Conservation (phyloP, 1,140 invertebrate genomes). For the Drosophila lini region DNA sequence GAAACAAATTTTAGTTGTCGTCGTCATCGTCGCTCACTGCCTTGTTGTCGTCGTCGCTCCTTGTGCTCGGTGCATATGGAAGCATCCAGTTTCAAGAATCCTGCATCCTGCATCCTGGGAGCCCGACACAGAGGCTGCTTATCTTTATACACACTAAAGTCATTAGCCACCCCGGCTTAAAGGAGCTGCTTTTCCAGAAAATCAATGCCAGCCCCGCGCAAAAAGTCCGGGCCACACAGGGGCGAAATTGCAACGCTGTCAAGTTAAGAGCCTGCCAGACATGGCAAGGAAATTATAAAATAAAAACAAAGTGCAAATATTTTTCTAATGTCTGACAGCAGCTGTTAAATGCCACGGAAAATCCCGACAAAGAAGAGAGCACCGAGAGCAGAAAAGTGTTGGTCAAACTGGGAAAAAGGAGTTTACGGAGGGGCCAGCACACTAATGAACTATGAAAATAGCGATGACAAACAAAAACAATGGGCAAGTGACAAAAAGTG, state of each 20-base stretch:
- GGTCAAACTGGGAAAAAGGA: slow-evolving; percentile 12
- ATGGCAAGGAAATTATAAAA: slow-evolving; percentile 59
- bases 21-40: slow-evolving; percentile 50
- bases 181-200: slow-evolving; percentile 50
- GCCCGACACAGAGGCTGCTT: slow-evolving; percentile 47
- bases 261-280: slow-evolving; percentile 48
- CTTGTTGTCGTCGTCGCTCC: slow-evolving; percentile 38
- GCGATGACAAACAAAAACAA: slow-evolving; percentile 57
- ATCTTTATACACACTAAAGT: slow-evolving; percentile 76
- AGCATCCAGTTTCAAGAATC: slow-evolving; percentile 16
- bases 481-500: slow-evolving; percentile 22
- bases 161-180: slow-evolving; percentile 67
- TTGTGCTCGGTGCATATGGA: slow-evolving; percentile 40
- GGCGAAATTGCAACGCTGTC: slow-evolving; percentile 44
- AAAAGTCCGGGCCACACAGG: slow-evolving; percentile 7
- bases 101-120: slow-evolving; percentile 20
- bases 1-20: slow-evolving; percentile 75
- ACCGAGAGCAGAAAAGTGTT: slow-evolving; percentile 8
- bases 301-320: slow-evolving; percentile 71
- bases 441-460: slow-evolving; percentile 75
- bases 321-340: slow-evolving; percentile 73
- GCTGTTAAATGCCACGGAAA: slow-evolving; percentile 56
- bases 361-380: slow-evolving; percentile 16
- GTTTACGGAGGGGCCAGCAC: slow-evolving; percentile 11
- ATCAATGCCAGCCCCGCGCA: slow-evolving; percentile 49